Evolutionary conservation across 2,888 invertebrate species (phyloP).

Genomic region (Brassicogethes aeneus): DNA sequence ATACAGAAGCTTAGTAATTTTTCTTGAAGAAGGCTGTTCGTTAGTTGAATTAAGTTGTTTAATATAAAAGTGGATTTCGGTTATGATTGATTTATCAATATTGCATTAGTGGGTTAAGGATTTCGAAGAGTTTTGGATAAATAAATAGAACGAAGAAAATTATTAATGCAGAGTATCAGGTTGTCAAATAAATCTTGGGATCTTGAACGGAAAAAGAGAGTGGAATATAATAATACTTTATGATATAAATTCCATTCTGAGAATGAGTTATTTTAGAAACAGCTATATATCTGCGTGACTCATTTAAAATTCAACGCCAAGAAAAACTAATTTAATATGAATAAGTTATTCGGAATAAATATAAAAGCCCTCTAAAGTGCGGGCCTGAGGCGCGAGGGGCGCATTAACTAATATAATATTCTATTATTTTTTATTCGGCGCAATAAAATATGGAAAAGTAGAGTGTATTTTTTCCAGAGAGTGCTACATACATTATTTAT

Average conservation of each 20-base stretch:
- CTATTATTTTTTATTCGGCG: slow-evolving; percentile 40
- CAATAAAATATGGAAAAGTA: slow-evolving; percentile 31
- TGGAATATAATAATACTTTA: slow-evolving; percentile 32
- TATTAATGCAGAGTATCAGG: slow-evolving; percentile 19
- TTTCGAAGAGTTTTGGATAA: slow-evolving; percentile 1
- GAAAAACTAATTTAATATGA: slow-evolving; percentile 43
- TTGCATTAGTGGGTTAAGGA: not conserved
- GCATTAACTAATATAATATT: slow-evolving; percentile 43
- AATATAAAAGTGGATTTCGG: no score
- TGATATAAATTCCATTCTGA: slow-evolving; percentile 33
- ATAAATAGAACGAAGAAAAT: slow-evolving; percentile 9
- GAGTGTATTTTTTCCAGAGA: slow-evolving; percentile 40
- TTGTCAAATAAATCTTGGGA: slow-evolving; percentile 33
- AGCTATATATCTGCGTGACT: slow-evolving; percentile 37
- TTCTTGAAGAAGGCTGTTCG: no score
- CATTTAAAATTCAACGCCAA: slow-evolving; percentile 39
- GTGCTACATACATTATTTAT: slow-evolving; percentile 39
- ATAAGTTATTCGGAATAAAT: slow-evolving; percentile 43
- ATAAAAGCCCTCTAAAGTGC: slow-evolving; percentile 34
- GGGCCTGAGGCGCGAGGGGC: slow-evolving; percentile 28
- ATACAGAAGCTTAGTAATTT: no score
- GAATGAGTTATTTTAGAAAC: slow-evolving; percentile 35
- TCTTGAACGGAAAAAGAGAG: not conserved
- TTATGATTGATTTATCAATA: not conserved
- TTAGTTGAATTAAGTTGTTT: no score